Percentiles rank a stretch among this genome's conserved stretches.
These are phyloP conservation scores for Manacus vitellinus DNA, from an alignment of 2,113 vertebrate species.

Conservation along the genomic window DNA sequence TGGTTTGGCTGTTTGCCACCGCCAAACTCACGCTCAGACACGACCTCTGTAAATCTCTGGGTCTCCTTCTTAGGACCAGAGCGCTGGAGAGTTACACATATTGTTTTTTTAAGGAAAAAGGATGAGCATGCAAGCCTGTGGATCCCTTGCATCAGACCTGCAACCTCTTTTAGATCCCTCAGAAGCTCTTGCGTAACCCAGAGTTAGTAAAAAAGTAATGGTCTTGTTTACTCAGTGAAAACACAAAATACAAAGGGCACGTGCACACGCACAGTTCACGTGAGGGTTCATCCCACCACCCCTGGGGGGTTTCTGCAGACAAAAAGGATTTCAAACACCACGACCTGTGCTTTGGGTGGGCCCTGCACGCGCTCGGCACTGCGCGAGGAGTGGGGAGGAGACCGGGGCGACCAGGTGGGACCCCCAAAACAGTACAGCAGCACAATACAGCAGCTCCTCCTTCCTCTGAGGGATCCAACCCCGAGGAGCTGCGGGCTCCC, in stretches of 20 bases:
- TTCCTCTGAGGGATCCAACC: neutral
- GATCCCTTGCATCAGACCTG: neutral
- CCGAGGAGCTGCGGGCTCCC: neutral
- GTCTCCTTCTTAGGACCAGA: neutral
- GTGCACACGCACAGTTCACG: accelerated
- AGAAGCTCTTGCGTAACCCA: neutral
- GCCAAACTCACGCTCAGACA: accelerated
- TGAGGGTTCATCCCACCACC: neutral
- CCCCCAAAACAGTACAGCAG: neutral
- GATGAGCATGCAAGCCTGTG: neutral
- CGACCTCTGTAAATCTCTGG: neutral
- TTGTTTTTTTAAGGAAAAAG: neutral
- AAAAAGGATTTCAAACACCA: neutral
- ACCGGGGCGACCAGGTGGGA: accelerated
- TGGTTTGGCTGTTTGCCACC: neutral
- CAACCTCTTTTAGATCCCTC: neutral
- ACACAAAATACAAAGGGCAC: neutral
- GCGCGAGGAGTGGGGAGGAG: accelerated
- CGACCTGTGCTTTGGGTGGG: accelerated
- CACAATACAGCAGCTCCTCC: neutral
- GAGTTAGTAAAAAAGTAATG: neutral
- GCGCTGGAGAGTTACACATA: neutral
- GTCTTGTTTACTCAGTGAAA: neutral
- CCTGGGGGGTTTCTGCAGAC: neutral
- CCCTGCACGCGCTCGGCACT: neutral